Evolutionary conservation across 2,113 vertebrate genomes (phyloP).

Genomic region (Acrocephalus kingi): DNA sequence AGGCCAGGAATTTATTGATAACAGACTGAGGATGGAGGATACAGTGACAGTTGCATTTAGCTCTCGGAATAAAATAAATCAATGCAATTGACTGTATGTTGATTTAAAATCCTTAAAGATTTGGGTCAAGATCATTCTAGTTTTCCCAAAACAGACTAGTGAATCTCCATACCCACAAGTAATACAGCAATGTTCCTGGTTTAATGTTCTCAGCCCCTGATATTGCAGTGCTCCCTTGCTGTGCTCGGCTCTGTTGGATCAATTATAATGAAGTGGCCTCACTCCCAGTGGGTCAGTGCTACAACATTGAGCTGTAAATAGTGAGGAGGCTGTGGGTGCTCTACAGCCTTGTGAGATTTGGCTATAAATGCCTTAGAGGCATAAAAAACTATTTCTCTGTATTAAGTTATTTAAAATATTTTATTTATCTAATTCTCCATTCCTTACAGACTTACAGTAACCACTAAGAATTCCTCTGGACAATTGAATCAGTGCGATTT

Average conservation of each 20-base stretch:
- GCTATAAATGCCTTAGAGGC: neutral
- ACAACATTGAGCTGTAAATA: neutral
- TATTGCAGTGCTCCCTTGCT: neutral
- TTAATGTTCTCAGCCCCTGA: neutral
- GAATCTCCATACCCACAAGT: neutral
- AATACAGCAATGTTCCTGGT: neutral
- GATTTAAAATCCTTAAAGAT: constrained; percentile 48
- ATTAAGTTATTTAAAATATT: neutral
- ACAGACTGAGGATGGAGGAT: neutral
- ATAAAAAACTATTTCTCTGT: neutral
- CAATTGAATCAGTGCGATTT: neutral
- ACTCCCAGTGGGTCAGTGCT: neutral
- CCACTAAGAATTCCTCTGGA: neutral
- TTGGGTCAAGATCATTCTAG: neutral
- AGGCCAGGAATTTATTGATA: neutral
- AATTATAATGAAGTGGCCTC: neutral
- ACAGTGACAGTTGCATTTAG: constrained; percentile 29
- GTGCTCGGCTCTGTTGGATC: neutral
- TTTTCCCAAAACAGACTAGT: neutral
- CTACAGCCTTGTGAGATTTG: neutral
- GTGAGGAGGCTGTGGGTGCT: neutral
- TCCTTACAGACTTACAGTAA: neutral
- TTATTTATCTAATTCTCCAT: neutral
- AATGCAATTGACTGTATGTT: constrained; percentile 19
- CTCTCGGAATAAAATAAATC: constrained; percentile 20